Conservation (phyloP, 2,113 vertebrate genomes). For the Pao palembangensis region DNA sequence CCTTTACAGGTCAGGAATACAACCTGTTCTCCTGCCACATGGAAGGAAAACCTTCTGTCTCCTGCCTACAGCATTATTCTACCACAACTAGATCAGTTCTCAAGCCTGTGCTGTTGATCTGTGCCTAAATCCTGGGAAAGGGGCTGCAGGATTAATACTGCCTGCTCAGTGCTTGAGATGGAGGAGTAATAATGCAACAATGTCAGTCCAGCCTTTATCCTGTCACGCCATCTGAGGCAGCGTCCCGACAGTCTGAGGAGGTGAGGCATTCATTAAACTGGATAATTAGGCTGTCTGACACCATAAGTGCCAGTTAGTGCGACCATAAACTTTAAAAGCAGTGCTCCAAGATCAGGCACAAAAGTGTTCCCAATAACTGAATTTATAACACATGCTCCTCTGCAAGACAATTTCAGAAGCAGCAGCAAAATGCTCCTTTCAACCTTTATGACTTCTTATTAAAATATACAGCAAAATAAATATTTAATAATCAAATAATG, state of each 20-base stretch:
- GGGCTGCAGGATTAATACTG: conserved; percentile 14
- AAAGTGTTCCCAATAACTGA: conserved; percentile 12
- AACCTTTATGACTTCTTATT: too few relatives aligned
- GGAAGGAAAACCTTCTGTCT: conserved; percentile 7
- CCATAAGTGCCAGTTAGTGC: background rate
- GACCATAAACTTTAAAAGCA: conserved; percentile 6
- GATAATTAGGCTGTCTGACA: conserved; percentile 19
- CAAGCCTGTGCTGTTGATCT: conserved; percentile 6
- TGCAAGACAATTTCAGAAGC: background rate
- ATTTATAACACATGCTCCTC: background rate
- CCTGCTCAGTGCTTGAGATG: conserved; percentile 3
- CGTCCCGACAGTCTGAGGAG: conserved; percentile 13
- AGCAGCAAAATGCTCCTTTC: background rate
- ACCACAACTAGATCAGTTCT: conserved; percentile 12
- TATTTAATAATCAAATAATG: too few relatives aligned
- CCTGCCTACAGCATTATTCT: conserved; percentile 1
- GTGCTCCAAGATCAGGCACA: conserved; percentile 25
- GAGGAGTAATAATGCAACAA: conserved; percentile 22
- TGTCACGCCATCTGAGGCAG: conserved; percentile 15
- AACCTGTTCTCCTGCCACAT: conserved; percentile 20
- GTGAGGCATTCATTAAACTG: conserved; percentile 28
- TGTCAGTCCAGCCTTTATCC: conserved; percentile 33
- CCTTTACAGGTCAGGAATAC: conserved; percentile 5
- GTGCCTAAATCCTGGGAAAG: background rate
- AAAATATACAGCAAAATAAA: too few relatives aligned